Evolutionary conservation across 2,113 vertebrate species (phyloP).

Genomic region (Phrynosoma blainvillii): DNA sequence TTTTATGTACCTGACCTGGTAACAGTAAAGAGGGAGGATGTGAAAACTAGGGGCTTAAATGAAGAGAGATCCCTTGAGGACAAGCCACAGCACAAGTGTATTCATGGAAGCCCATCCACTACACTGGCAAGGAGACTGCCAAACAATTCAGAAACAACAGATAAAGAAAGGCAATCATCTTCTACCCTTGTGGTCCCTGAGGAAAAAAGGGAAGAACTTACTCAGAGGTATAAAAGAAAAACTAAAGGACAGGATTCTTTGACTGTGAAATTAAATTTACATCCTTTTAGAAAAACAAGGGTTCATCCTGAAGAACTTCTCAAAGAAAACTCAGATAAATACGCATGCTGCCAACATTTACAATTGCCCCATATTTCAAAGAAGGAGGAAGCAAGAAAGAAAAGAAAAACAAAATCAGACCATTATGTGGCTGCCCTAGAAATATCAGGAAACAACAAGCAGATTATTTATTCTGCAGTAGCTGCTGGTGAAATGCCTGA

Average conservation of each 20-base stretch:
- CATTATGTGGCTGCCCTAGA: constrained; percentile 10
- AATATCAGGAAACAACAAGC: not conserved
- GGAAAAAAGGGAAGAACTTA: constrained; percentile 26
- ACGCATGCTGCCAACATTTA: not conserved
- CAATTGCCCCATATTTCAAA: constrained; percentile 44
- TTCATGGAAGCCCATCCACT: not conserved
- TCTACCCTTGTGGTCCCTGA: not conserved
- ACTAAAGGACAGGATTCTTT: constrained; percentile 51
- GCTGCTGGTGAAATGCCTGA: not conserved
- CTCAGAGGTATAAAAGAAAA: constrained; percentile 62
- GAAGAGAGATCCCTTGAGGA: constrained; percentile 29
- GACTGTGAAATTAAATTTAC: constrained; percentile 83
- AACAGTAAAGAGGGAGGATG: constrained; percentile 34
- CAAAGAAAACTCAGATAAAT: constrained; percentile 22
- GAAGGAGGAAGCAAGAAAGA: constrained; percentile 13
- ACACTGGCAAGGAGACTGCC: constrained; percentile 18
- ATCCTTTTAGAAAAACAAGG: constrained; percentile 78
- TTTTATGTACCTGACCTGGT: constrained; percentile 70
- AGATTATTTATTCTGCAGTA: constrained; percentile 15
- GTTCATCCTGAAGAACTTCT: constrained; percentile 73
- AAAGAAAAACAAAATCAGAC: constrained; percentile 22
- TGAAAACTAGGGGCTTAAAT: constrained; percentile 6
- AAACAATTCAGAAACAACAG: constrained; percentile 2
- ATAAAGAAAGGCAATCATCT: constrained; percentile 17
- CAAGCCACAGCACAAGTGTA: not conserved